Base-by-base conservation (phyloP, 1,140 invertebrate species). In the Aradophagus sp. region DNA sequence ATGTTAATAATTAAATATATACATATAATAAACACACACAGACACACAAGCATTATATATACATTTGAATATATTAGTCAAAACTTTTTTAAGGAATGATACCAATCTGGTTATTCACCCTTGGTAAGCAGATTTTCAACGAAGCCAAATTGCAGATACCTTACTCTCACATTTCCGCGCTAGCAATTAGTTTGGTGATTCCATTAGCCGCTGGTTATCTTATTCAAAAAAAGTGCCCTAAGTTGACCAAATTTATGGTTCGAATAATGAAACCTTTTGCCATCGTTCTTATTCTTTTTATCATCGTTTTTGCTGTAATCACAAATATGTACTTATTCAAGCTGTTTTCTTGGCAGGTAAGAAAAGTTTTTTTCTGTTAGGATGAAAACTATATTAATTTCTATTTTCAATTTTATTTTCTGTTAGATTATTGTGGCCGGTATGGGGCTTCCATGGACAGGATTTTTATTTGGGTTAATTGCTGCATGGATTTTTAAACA, bases 51-150 rank as follows among this genome's bases (percentile, higher is more conserved):
- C n/a, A n/a, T n/a, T n/a, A n/a, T n/a, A n/a, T n/a, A n/a, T n/a
- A n/a, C 20, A 23, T 8, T 23, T 23, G 4, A 8, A 5, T 23
- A 23, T 23, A 23, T 23, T 23, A 8, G 20, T 23, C 8, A 23
- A 4, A 23, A 23, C 8, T 23, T 52, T 39, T 68, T 52, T 17
- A 13, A 95, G 95, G 86, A n/a, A 93, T 97, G 86, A 97, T 99
- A 89, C 97, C 97, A 0, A 79, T 96, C 1, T 99, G 97, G 97
- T 85, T 97, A n/a, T 95, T 97, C 77, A 95, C 95, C 0, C 87
- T 99, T n/a, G 97, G 96, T 0, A 88, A 87, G 66, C 86, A 91
- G 12, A 91, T 97, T n/a, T 94, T 95, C 75, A 84, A 87, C 0
- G 87, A 89, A 52, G 91, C 88, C 0, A 84, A 91, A 41, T 87